Conservation (phyloP, 35 echinoderm and acorn worm genomes). For the Apostichopus parvimensis region DNA sequence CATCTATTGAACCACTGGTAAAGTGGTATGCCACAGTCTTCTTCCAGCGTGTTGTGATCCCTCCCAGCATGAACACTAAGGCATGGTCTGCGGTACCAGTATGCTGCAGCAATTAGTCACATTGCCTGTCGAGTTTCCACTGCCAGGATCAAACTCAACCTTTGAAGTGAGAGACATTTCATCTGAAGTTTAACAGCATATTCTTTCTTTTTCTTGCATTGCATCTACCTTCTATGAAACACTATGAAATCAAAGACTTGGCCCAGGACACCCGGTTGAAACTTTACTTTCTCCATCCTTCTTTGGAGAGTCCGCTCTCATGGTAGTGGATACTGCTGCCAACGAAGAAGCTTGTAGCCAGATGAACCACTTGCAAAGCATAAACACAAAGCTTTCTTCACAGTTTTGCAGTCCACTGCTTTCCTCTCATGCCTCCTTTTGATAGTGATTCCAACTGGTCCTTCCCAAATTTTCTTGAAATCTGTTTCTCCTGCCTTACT, state of each 20-base stretch:
- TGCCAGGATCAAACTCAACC: constrained; percentile 18
- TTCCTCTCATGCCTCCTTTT: constrained; percentile 33
- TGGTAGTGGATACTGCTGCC: constrained; percentile 15
- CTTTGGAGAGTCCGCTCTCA: too few relatives aligned
- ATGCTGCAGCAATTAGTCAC: constrained; percentile 15
- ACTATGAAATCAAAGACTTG: constrained; percentile 49
- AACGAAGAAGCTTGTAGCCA: constrained; percentile 47
- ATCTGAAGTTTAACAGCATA: neutral
- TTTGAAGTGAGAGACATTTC: constrained; percentile 15
- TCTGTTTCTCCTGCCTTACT: neutral
- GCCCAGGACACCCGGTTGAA: constrained; percentile 58
- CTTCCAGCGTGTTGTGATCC: constrained; percentile 62
- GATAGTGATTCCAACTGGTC: constrained; percentile 35
- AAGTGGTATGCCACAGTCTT: constrained; percentile 52
- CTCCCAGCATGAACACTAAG: constrained; percentile 60
- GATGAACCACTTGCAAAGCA: constrained; percentile 76
- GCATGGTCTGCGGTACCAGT: constrained; percentile 47
- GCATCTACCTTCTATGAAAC: constrained; percentile 43
- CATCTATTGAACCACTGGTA: constrained; percentile 44
- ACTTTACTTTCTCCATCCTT: constrained; percentile 23
- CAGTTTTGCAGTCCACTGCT: constrained; percentile 46
- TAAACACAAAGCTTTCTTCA: constrained; percentile 63
- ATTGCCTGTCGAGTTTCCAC: neutral
- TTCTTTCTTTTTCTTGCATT: neutral
- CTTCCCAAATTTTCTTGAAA: constrained; percentile 17